Conservation (phyloP, 2,888 invertebrate genomes). For the Amitus sp. region DNA sequence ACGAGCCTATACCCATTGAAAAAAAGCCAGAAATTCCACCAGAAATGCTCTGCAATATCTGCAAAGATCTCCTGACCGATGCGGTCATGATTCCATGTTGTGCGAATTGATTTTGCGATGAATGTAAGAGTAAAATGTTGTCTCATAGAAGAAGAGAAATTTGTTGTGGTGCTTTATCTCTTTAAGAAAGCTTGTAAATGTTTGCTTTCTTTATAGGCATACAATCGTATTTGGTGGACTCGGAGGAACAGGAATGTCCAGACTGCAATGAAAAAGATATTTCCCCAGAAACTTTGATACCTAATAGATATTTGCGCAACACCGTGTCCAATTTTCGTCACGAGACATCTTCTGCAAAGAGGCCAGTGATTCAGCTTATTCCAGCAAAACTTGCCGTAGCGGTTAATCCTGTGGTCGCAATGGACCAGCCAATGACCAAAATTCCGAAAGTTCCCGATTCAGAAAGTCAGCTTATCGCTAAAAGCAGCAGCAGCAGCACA, state of each 20-base stretch:
- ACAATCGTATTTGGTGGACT: conserved; percentile 86
- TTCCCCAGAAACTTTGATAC: conserved; percentile 91
- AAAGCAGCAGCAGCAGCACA: no score
- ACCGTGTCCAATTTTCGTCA: conserved; percentile 91
- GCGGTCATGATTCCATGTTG: conserved; percentile 99
- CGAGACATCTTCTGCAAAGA: conserved; percentile 86
- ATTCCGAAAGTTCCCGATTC: no score
- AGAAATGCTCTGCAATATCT: conserved; percentile 91
- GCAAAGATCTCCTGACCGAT: conserved; percentile 91
- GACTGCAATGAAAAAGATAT: conserved; percentile 93
- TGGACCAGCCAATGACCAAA: no score
- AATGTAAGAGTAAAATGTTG: conserved; percentile 92
- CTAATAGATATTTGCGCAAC: conserved; percentile 89
- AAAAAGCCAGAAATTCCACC: conserved; percentile 84
- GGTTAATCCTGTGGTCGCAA: no score
- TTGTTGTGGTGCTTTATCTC: no score
- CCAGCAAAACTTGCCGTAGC: no score
- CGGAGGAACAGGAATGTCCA: conserved; percentile 95
- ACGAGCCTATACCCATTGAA: conserved; percentile 67
- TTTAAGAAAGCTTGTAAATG: no score
- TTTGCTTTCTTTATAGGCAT: conserved; percentile 72
- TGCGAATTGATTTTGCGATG: conserved; percentile 98
- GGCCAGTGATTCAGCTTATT: no score
- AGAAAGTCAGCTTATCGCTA: no score
- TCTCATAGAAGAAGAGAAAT: no score